Base-by-base conservation (phyloP, 2,888 invertebrate genomes). In the Stenotaenia linearis region DNA sequence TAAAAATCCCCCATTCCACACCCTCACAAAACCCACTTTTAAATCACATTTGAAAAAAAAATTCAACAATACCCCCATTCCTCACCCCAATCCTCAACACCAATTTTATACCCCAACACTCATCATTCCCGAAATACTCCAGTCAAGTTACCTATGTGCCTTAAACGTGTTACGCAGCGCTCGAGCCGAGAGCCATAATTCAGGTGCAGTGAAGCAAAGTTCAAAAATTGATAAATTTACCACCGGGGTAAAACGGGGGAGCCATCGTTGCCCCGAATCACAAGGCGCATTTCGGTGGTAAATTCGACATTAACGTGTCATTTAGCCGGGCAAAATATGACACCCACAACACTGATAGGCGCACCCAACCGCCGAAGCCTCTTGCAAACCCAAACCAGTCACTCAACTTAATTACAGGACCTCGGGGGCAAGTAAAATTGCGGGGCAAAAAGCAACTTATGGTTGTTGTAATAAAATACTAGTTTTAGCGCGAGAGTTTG, bases 391-490 rank as follows among this genome's bases (percentile, higher is more conserved):
- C n/a, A 23, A 69, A 28, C 69, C 69, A 25, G 69, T 69, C 69
- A 69, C 69, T 69, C 69, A 69, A 69, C 69, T 69, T 69, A 69
- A 69, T 69, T 69, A 69, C 69, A 69, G n/a, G 69, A 69, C 69
- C 69, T 69, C 25, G 15, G 69, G 69, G 69, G 69, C 25, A 28
- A 69, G 69, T 69, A 69, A 69, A 69, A 69, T 69, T 69, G 69
- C 69, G 69, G 69, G 28, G 25, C 25, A 28, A 69, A 69, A 69
- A 69, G 9, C 25, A 69, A 69, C 69, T 69, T 69, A 69, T 25
- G 28, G 69, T 69, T 50, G 50, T 5, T 50, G 50, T 50, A 50
- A 50, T 50, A 50, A 50, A 50, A 50, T 18, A 50, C 50, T n/a
- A 2, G 50, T 6, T n/a, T 50, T 18, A 18, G 50, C n/a, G 21